These are phyloP conservation scores for Choreutis nemorana DNA, from an alignment of 2,888 invertebrate species.

Conservation along the genomic window DNA sequence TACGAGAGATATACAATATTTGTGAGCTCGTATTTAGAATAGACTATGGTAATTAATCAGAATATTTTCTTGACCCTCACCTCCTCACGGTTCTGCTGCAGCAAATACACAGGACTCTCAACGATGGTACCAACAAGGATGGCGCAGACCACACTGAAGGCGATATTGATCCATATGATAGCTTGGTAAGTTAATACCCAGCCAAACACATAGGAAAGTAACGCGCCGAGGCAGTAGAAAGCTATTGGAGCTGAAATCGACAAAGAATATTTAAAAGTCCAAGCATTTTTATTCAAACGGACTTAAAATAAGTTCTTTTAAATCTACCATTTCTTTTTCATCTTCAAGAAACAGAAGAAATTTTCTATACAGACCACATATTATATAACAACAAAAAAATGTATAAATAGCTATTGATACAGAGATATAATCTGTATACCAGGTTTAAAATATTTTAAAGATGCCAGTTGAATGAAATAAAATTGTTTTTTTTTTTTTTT, in stretches of 20 bases:
- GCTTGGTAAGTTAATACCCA: conserved; percentile 33
- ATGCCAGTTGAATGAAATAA: too few species aligned
- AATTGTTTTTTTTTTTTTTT: not conserved
- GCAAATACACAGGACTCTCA: conserved; percentile 42
- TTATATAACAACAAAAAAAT: too few species aligned
- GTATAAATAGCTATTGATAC: too few species aligned
- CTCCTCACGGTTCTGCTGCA: conserved; percentile 42
- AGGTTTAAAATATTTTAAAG: too few species aligned
- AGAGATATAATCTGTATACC: too few species aligned
- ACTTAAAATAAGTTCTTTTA: not conserved
- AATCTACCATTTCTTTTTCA: too few species aligned
- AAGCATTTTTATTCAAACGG: not conserved
- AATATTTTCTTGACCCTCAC: too few species aligned
- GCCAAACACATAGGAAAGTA: conserved; percentile 37
- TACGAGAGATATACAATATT: too few species aligned
- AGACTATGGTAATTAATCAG: too few species aligned
- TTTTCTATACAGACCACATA: too few species aligned
- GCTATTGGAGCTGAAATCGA: conserved; percentile 17
- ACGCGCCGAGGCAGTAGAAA: conserved; percentile 27
- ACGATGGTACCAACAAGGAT: conserved; percentile 26
- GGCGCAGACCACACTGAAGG: conserved; percentile 20
- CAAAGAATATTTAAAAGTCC: conserved; percentile 1
- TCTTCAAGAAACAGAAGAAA: too few species aligned
- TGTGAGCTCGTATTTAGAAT: too few species aligned
- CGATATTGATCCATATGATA: conserved; percentile 37